Conservation (phyloP, 1,140 invertebrate species). For the Megathymus violae region DNA sequence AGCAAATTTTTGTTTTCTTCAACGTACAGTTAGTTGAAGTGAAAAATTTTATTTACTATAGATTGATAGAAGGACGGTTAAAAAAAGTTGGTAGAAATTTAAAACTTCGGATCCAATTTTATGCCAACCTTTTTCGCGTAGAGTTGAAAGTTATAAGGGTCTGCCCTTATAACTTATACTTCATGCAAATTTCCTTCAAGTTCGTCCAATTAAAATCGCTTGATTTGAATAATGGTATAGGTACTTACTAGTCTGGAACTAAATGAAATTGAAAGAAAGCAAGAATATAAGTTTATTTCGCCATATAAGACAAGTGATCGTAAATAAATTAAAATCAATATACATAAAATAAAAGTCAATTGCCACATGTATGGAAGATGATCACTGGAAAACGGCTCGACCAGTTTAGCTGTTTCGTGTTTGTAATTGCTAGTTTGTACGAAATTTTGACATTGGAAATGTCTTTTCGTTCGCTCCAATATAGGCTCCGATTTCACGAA, state of each 20-base stretch:
- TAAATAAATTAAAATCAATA: too few relatives aligned
- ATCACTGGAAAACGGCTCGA: too few relatives aligned
- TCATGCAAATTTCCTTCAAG: slow-evolving; percentile 23
- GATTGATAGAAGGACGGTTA: neutral
- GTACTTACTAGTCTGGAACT: slow-evolving; percentile 4
- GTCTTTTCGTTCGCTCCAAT: too few relatives aligned
- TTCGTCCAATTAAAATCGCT: slow-evolving; percentile 18
- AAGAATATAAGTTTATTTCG: neutral
- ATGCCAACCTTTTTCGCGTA: neutral
- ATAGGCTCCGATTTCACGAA: too few relatives aligned
- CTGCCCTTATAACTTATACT: slow-evolving; percentile 7
- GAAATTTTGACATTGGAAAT: too few relatives aligned
- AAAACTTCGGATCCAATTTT: slow-evolving; percentile 3
- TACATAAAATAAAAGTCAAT: too few relatives aligned
- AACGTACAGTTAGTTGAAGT: too few relatives aligned
- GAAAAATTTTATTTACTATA: neutral
- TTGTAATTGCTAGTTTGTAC: too few relatives aligned
- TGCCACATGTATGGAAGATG: too few relatives aligned
- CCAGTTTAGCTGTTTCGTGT: too few relatives aligned
- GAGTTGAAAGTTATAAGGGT: neutral
- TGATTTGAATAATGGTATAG: slow-evolving; percentile 2
- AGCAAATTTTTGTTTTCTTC: too few relatives aligned
- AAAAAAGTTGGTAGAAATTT: neutral
- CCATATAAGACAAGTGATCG: too few relatives aligned
- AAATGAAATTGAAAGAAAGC: neutral